phyloP scores from a whole-genome alignment of 2,888 invertebrate species.

The Furcula furcula region DNA sequence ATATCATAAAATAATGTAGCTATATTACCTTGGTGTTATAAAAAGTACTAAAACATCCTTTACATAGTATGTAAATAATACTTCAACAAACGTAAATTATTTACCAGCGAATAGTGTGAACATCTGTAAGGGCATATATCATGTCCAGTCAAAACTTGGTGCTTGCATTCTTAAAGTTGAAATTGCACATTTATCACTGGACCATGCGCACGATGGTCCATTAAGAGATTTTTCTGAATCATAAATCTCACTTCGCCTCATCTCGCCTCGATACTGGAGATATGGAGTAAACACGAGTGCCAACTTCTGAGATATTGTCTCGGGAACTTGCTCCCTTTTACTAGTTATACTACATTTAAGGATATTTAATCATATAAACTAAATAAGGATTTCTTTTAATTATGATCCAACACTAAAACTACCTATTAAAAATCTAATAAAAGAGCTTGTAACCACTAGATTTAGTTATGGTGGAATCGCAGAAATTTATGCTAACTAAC shows the following conservation, averaged over 20 bases:
- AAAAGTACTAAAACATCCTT: no score
- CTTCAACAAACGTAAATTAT: conserved; percentile 35
- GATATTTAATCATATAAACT: no score
- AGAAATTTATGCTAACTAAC: no score
- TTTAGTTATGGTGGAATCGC: no score
- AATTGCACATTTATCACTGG: conserved; percentile 80
- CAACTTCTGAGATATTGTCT: conserved; percentile 38
- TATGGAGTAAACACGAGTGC: conserved; percentile 63
- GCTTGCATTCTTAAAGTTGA: conserved; percentile 76
- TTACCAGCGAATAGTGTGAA: conserved; percentile 51
- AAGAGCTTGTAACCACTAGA: no score
- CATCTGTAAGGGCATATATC: conserved; percentile 70
- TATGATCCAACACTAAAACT: no score
- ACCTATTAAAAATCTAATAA: no score
- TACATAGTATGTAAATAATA: conserved; percentile 15
- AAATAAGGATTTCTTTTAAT: no score
- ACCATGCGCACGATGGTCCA: conserved; percentile 74
- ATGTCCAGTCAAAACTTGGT: conserved; percentile 74
- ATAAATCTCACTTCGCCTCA: conserved; percentile 80
- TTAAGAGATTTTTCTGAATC: conserved; percentile 80
- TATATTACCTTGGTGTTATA: no score
- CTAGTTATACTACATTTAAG: not conserved
- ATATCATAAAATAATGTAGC: no score
- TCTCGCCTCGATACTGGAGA: conserved; percentile 71
- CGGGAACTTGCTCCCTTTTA: conserved; percentile 18